phyloP scores from a whole-genome alignment of 2,113 vertebrate species.

The Antigone vipio region DNA sequence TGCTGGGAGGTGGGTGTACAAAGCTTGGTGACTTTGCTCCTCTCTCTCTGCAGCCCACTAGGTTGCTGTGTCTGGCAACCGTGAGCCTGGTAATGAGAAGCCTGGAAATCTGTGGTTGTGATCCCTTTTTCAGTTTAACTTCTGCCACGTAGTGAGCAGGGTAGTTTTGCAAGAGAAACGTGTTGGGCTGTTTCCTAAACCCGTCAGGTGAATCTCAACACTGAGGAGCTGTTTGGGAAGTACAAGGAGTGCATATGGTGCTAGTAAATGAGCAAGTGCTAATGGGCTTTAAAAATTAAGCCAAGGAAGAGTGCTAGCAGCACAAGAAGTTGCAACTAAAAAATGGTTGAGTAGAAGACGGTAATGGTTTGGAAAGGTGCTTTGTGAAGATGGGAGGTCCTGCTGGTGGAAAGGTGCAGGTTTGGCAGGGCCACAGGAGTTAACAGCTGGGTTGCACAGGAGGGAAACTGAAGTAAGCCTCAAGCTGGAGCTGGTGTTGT shows the following conservation, averaged over 20 bases:
- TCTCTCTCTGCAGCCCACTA: not conserved
- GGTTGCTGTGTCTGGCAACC: not conserved
- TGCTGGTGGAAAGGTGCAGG: not conserved
- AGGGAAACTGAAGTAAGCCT: not conserved
- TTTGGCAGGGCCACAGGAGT: not conserved
- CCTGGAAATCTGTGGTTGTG: not conserved
- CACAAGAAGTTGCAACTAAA: not conserved
- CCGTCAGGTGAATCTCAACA: not conserved
- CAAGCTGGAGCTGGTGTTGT: not conserved
- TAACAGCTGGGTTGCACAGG: not conserved
- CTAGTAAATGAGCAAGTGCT: not conserved
- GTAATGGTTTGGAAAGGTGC: not conserved
- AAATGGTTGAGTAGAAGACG: not conserved
- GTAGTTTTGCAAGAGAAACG: not conserved
- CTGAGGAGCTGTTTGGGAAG: not conserved
- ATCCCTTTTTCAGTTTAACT: not conserved
- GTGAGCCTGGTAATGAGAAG: not conserved
- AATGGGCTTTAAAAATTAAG: not conserved
- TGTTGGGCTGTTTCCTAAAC: not conserved
- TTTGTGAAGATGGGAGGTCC: not conserved
- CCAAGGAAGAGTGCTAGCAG: not conserved
- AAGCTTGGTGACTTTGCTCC: not conserved
- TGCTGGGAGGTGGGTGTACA: not conserved
- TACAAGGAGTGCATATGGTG: accelerated
- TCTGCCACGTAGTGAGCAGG: not conserved